Evolutionary conservation across 2,888 invertebrate species (phyloP).

Genomic region (Sipha maydis): DNA sequence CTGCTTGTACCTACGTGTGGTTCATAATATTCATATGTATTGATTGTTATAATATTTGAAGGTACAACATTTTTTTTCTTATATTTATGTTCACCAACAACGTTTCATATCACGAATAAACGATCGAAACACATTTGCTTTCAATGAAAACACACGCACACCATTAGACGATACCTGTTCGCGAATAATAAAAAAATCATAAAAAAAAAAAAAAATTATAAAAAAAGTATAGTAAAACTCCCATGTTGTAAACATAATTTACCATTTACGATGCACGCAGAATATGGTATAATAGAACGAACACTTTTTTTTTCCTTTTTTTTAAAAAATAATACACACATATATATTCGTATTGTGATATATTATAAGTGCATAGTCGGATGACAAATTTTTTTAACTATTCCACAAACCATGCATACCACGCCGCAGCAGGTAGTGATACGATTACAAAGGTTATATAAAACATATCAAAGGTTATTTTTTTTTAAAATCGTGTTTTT

Average conservation of each 20-base stretch:
- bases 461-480: background rate
- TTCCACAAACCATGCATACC: background rate
- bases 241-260: background rate
- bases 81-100: no score
- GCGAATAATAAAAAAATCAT: background rate
- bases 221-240: background rate
- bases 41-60: no score
- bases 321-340: background rate
- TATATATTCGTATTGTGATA: background rate
- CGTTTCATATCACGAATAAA: background rate
- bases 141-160: background rate
- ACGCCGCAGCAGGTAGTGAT: background rate
- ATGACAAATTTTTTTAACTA: background rate
- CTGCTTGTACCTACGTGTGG: no score
- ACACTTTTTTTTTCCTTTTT: background rate
- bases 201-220: background rate
- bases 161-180: background rate
- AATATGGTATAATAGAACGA: background rate
- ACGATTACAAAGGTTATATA: background rate
- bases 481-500: background rate
- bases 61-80: no score
- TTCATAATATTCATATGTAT: no score
- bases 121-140: background rate
- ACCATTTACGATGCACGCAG: background rate
- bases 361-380: background rate